Evolutionary conservation across 2,888 invertebrate genomes (phyloP).

Genomic region (Patella pellucida): DNA sequence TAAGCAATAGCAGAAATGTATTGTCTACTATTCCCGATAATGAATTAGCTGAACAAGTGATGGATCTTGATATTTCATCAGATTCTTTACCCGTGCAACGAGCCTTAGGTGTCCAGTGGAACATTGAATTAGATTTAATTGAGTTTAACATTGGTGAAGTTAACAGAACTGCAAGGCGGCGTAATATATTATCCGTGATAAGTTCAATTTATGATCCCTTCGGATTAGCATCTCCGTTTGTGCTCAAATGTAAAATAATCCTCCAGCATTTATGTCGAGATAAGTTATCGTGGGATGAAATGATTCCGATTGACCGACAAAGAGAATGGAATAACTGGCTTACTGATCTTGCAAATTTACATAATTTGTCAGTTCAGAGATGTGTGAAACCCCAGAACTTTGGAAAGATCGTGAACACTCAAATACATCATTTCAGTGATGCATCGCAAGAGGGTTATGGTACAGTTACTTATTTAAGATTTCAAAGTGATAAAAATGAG

Average conservation of each 20-base stretch:
- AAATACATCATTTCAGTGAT: conserved; percentile 19
- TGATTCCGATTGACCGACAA: neutral
- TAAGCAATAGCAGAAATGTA: conserved; percentile 33
- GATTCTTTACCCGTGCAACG: conserved; percentile 26
- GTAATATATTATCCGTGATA: neutral
- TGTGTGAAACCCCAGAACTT: neutral
- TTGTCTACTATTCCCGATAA: conserved; percentile 32
- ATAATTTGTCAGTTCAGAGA: conserved; percentile 9
- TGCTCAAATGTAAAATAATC: conserved; percentile 12
- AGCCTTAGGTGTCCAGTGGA: conserved; percentile 35
- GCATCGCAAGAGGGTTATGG: conserved; percentile 6
- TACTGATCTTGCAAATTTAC: conserved; percentile 3
- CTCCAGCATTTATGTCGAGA: conserved; percentile 14
- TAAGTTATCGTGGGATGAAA: conserved; percentile 14
- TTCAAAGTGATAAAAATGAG: neutral
- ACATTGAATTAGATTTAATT: conserved; percentile 26
- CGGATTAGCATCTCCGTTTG: conserved; percentile 17
- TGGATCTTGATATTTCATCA: conserved; percentile 13
- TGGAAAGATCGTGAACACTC: neutral
- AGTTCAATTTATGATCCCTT: conserved; percentile 22
- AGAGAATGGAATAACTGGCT: conserved; percentile 18
- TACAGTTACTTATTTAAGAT: conserved; percentile 10
- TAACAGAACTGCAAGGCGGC: neutral
- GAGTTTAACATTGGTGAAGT: conserved; percentile 18
- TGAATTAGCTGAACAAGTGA: conserved; percentile 28